Base-by-base conservation (phyloP, 2,113 vertebrate species). In the Sapayoa aenigma region DNA sequence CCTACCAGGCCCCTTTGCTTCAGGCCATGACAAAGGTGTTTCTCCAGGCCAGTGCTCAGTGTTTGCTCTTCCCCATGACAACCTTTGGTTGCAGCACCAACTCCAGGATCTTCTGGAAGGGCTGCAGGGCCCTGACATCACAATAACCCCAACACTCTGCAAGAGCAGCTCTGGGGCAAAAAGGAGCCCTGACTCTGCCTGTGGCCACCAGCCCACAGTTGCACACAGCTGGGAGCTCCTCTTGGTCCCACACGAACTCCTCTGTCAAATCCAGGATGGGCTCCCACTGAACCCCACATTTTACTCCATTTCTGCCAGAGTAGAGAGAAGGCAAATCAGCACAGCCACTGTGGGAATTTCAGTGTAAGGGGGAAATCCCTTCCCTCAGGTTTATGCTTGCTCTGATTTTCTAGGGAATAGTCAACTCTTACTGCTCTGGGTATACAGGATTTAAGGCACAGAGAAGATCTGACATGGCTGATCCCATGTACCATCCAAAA, bases 41-140 rank as follows among this genome's bases (percentile, higher is more conserved):
- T 22, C 77, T 60, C 91, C 75, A 50, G 5, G 27, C 73, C 2
- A 15, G 30, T 9, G 24, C 50, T 19, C 9, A 49, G 19, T 68
- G 35, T 60, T 68, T 14, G 6, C 41, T 55, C 69, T 11, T 53
- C 69, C 41, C 31, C 55, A 58, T 3, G 6, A 30, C 27, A 42
- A 12, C 3, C 9, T 11, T 24, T 20, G n/a, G 33, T 12, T 41
- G 55, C 71, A 83, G 42, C 50, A 9, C 39, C 14, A 4, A 1
- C 8, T 16, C n/a, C 53, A 1, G 0, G 44, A 5, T 35, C 22
- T 37, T 30, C 85, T 30, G 59, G 47, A 47, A 83, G 50, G 50
- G 44, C 52, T 49, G 66, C 14, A 23, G 7, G 9, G 20, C 33
- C n/a, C 31, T 94, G 93, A 94, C 72, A 75, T 93, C 95, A 94